These are phyloP conservation scores for Eutolmus rufibarbis DNA, from an alignment of 2,888 invertebrate species.

Conservation along the genomic window DNA sequence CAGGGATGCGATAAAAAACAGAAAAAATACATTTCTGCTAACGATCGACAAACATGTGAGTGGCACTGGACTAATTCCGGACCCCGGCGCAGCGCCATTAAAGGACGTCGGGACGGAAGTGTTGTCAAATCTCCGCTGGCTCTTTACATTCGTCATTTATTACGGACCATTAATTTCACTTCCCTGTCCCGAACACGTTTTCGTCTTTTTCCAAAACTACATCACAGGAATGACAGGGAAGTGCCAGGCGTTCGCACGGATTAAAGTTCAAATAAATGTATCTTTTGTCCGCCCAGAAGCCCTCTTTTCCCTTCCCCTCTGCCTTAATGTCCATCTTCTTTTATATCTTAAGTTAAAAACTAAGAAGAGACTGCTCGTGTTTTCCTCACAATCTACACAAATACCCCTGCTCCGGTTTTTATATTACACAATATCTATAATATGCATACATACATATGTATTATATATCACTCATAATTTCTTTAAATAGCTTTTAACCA, in stretches of 20 bases:
- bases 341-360: not conserved
- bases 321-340: not conserved
- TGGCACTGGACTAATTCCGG: not conserved
- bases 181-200: not conserved
- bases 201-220: not conserved
- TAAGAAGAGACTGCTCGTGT: not conserved
- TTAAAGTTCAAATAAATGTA: not conserved
- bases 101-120: not conserved
- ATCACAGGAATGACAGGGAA: not conserved
- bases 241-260: not conserved
- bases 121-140: not conserved
- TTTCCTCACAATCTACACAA: not conserved
- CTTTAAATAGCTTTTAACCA: too few relatives aligned
- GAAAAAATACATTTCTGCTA: not conserved
- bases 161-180: not conserved
- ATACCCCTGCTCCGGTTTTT: too few relatives aligned
- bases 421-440: too few relatives aligned
- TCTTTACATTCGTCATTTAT: not conserved
- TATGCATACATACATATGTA: too few relatives aligned
- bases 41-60: not conserved
- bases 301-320: not conserved
- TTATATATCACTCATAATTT: too few relatives aligned
- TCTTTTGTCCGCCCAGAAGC: not conserved
- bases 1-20: not conserved
- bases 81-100: not conserved